A percentile compares a stretch with the other conserved stretches of the same genome.
Conservation (phyloP, 2,888 invertebrate species). For the Pristionchus maxplancki region DNA sequence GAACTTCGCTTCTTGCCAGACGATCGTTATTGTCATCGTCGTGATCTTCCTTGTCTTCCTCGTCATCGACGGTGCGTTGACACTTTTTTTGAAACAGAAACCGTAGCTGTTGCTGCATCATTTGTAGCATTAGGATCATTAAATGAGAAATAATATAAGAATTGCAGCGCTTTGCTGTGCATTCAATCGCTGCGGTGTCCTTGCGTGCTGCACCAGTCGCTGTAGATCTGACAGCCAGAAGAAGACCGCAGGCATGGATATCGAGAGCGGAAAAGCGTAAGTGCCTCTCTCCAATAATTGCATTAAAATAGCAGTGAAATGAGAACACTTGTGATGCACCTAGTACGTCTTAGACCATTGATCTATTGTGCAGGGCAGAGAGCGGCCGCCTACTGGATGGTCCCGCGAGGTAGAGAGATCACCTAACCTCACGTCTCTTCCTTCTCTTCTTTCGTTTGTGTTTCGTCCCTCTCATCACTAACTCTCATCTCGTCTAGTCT, state of each 20-base stretch:
- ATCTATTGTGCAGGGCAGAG: constrained; percentile 51
- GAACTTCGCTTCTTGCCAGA: constrained; percentile 80
- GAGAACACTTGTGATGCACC: neutral
- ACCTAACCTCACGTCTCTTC: neutral
- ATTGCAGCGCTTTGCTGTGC: neutral
- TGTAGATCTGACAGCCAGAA: constrained; percentile 55
- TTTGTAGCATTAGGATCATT: no score
- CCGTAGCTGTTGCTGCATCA: neutral
- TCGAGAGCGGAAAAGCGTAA: constrained; percentile 54
- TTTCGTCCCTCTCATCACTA: constrained; percentile 32
- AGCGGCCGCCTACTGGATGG: constrained; percentile 55
- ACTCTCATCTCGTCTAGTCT: constrained; percentile 41
- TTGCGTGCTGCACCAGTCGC: constrained; percentile 77
- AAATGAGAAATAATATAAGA: neutral
- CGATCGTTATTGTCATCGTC: constrained; percentile 89
- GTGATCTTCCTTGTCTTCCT: constrained; percentile 86
- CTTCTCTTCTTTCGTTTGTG: constrained; percentile 25
- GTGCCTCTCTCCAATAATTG: neutral
- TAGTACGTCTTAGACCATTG: neutral
- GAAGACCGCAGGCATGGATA: constrained; percentile 60
- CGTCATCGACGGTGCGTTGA: constrained; percentile 87
- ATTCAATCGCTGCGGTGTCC: constrained; percentile 81
- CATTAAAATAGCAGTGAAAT: neutral
- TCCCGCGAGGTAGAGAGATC: constrained; percentile 53
- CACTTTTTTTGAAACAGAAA: neutral